Percentiles rank a stretch among this genome's conserved stretches.
Evolutionary conservation across 2,113 vertebrate species (phyloP).

Genomic region (Larimichthys polyactis): DNA sequence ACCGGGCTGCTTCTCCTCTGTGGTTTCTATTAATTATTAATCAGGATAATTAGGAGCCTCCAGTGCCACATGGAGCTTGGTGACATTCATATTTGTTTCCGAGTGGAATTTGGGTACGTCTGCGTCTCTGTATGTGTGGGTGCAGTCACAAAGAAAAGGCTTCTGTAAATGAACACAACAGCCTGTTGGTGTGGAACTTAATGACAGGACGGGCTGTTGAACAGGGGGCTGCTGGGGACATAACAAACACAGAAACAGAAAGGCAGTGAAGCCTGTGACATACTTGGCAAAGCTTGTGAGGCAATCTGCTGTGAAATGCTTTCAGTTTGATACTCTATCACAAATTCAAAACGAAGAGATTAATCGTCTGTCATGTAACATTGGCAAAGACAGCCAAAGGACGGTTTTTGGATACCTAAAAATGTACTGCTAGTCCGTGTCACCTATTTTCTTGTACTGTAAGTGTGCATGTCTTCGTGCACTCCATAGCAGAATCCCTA

Average conservation of each 20-base stretch:
- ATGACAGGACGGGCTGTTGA: background rate
- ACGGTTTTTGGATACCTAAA: background rate
- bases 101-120: conserved; percentile 18
- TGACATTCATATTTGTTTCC: conserved; percentile 31
- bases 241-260: background rate
- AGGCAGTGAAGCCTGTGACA: conserved; percentile 10
- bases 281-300: conserved; percentile 33
- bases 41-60: conserved; percentile 25
- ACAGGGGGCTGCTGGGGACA: background rate
- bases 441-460: background rate
- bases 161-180: conserved; percentile 22
- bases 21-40: conserved; percentile 32
- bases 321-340: conserved; percentile 33
- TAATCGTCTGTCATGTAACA: background rate
- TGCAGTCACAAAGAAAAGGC: conserved; percentile 13
- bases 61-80: conserved; percentile 24
- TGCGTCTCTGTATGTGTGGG: background rate
- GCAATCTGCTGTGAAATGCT: conserved; percentile 26
- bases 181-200: conserved; percentile 11
- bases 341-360: conserved; percentile 42
- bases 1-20: background rate
- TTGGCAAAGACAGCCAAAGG: background rate
- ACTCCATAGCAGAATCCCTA: background rate
- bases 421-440: conserved; percentile 4
- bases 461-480: background rate